Conservation (phyloP, 1,140 invertebrate genomes). For the Achatina immaculata region DNA sequence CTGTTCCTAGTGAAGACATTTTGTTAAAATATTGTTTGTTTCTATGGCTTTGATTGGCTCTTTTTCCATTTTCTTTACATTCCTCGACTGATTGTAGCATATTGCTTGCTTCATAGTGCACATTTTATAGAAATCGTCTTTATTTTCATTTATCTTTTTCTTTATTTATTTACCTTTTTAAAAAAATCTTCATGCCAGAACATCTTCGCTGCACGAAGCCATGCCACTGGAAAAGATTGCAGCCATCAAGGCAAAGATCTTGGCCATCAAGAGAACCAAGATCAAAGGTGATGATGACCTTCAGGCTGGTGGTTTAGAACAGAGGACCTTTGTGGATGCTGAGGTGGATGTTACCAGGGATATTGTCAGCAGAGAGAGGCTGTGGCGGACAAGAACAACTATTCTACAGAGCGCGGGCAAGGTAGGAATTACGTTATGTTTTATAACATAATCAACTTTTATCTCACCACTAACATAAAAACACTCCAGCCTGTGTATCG, state of each 20-base stretch:
- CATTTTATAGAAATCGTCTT: no score
- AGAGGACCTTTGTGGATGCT: slow-evolving; percentile 91
- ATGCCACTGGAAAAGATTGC: slow-evolving; percentile 98
- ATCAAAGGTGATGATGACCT: slow-evolving; percentile 85
- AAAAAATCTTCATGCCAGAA: no score
- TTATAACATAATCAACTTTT: background rate
- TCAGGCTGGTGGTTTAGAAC: slow-evolving; percentile 76
- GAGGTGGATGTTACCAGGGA: slow-evolving; percentile 96
- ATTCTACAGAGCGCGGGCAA: slow-evolving; percentile 96
- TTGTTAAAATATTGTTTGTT: no score
- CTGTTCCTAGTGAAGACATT: no score
- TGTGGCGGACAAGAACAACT: slow-evolving; percentile 95
- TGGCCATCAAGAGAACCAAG: slow-evolving; percentile 95
- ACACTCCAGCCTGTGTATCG: no score
- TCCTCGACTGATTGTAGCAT: no score
- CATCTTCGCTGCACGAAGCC: slow-evolving; percentile 84
- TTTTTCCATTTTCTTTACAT: no score
- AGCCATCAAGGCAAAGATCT: slow-evolving; percentile 95
- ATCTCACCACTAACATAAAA: background rate
- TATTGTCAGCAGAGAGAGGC: slow-evolving; percentile 92
- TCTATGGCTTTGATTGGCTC: no score
- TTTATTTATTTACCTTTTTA: no score
- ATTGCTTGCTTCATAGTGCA: no score
- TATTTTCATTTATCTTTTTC: no score
- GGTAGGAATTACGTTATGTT: slow-evolving; percentile 70